These are phyloP conservation scores for Xestia rhomboidea DNA, from an alignment of 2,888 invertebrate species.

Conservation along the genomic window DNA sequence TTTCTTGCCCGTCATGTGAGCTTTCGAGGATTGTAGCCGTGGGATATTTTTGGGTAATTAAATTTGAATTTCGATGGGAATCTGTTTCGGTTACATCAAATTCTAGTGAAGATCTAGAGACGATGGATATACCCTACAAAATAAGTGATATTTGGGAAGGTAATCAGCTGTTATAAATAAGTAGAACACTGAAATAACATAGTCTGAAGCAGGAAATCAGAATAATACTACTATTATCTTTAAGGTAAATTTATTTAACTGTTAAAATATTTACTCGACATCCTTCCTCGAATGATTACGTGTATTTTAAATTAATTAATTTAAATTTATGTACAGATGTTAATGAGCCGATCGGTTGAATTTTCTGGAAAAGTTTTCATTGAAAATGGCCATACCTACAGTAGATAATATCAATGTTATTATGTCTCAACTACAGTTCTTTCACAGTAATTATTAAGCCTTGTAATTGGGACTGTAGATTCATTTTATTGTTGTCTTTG, in stretches of 20 bases:
- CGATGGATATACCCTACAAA: background rate
- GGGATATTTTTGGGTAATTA: conserved; percentile 54
- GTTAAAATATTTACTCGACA: conserved; percentile 24
- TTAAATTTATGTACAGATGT: conserved; percentile 41
- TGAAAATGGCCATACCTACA: background rate
- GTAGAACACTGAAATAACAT: background rate
- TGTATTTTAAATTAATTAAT: conserved; percentile 36
- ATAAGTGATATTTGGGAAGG: background rate
- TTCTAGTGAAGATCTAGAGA: background rate
- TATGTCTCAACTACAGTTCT: background rate
- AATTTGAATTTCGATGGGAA: conserved; percentile 54
- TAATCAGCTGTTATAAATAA: background rate
- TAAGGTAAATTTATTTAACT: conserved; percentile 28
- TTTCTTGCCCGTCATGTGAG: conserved; percentile 46
- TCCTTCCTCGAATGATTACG: conserved; percentile 28
- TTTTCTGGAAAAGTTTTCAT: conserved; percentile 38
- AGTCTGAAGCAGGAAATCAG: conserved; percentile 17
- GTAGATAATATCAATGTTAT: background rate
- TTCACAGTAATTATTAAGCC: no score
- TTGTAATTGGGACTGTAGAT: no score
- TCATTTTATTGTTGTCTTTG: no score
- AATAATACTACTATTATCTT: conserved; percentile 12
- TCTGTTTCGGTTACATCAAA: conserved; percentile 11
- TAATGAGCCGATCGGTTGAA: conserved; percentile 29
- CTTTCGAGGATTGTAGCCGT: conserved; percentile 44